These are phyloP conservation scores for Amblyornis subalaris DNA, from an alignment of 2,113 vertebrate species.

Conservation along the genomic window DNA sequence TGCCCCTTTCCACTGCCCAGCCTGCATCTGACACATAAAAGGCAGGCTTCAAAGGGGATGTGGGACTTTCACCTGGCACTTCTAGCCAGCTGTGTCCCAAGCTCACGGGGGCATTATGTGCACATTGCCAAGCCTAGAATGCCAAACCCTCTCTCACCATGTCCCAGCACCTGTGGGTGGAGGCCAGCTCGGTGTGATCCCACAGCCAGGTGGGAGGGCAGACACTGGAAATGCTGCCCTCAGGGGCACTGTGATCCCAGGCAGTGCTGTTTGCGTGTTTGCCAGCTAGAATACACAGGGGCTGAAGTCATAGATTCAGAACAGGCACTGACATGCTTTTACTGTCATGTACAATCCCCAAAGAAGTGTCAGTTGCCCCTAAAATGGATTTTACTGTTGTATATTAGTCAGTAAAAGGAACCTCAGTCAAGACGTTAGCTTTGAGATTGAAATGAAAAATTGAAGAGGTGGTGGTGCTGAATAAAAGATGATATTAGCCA, in stretches of 20 bases:
- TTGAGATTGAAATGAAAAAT: slow-evolving; percentile 15
- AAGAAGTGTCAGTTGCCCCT: neutral
- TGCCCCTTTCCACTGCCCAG: neutral
- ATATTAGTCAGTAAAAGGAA: neutral
- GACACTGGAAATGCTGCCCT: neutral
- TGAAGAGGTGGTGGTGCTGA: neutral
- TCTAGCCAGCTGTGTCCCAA: neutral
- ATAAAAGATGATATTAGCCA: slow-evolving; percentile 1
- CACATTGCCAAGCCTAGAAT: neutral
- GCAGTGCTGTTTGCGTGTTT: neutral
- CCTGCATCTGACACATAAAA: neutral
- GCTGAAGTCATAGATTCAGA: neutral
- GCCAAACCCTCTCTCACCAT: neutral
- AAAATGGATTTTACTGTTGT: neutral
- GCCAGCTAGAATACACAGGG: neutral
- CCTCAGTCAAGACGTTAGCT: neutral
- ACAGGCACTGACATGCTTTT: neutral
- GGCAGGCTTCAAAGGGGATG: neutral
- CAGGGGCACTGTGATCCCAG: neutral
- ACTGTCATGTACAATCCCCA: neutral
- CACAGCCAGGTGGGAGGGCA: neutral
- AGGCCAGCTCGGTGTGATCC: neutral
- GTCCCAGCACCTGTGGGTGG: neutral
- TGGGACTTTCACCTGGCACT: neutral
- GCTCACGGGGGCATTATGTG: neutral